Evolutionary conservation across 2,888 invertebrate genomes (phyloP), one percentile per base, ranked within the genome.

Genomic region (Sympetrum striolatum): DNA sequence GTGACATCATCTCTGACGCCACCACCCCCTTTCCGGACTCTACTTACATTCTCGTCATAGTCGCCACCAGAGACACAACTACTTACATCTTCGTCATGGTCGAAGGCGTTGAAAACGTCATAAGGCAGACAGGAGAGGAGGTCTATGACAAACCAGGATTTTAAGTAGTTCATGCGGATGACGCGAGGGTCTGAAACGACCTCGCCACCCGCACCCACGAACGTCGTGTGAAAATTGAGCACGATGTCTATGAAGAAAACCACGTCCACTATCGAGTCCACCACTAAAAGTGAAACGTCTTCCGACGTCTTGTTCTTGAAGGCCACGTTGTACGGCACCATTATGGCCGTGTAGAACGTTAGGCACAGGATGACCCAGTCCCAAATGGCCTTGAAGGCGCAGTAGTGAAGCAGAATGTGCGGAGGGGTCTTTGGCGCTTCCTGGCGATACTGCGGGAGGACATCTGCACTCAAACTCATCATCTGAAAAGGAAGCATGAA

Each of bases 171-270:
- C 97, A 98, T 98, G 93, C 98, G 96, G 94, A 99, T 99, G 93
- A 98, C 98, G 94, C 98, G 98, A 31, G 99, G 99, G 95, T 99
- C 99, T 93, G 99, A 99, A 93, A 99, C 99, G 92, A 99, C 99
- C 95, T 98, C 98, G 92, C 98, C 98, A 92, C 98, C 98, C 91
- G 98, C 98, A 90, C 99, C 99, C 93, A 99, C 99, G 95, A 99
- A 99, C 92, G 99, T 99, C 92, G 99, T 99, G 95, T 99, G 99
- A 95, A 99, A 99, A 96, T 99, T 99, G 94, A 99, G 97, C 94
- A 99, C 98, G 94, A 99, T 99, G 95, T 99, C 99, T 95, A 99
- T 99, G 96, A 99, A 99, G 96, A 99, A 99, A 94, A 99, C 98
- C 93, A 99, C 99, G 95, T 99, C 99, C 93, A 99, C 99, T 93